These are phyloP conservation scores for Diachasmimorpha longicaudata DNA, from an alignment of 1,140 invertebrate species.

Conservation along the genomic window DNA sequence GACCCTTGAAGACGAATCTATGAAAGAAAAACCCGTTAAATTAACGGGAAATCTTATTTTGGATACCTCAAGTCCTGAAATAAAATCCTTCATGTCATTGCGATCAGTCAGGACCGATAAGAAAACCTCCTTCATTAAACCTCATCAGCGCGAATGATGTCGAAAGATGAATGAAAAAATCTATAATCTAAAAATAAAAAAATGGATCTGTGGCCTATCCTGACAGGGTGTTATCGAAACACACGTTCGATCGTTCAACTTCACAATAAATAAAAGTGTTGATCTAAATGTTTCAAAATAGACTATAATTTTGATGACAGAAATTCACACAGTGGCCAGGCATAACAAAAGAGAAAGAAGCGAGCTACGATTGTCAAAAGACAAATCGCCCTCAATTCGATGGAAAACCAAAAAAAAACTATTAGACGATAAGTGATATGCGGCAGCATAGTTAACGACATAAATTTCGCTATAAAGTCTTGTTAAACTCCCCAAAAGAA, in stretches of 20 bases:
- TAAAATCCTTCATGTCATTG: too few relatives aligned
- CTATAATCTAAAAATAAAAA: neutral
- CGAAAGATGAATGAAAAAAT: neutral
- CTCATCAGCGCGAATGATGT: neutral
- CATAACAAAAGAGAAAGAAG: neutral
- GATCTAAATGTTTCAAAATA: neutral
- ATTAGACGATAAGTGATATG: neutral
- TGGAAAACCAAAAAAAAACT: neutral
- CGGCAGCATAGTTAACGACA: neutral
- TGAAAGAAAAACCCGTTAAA: too few relatives aligned
- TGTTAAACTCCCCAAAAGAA: neutral
- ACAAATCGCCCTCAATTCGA: neutral
- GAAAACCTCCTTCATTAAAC: too few relatives aligned
- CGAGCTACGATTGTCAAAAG: neutral
- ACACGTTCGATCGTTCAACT: slow-evolving; percentile 19
- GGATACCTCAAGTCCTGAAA: too few relatives aligned
- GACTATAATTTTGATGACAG: neutral
- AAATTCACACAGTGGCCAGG: neutral
- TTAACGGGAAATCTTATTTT: too few relatives aligned
- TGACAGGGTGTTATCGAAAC: slow-evolving; percentile 23
- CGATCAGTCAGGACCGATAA: too few relatives aligned
- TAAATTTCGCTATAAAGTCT: neutral
- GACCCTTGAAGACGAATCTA: too few relatives aligned
- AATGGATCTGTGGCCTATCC: slow-evolving; percentile 20
- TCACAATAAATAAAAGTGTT: neutral